Evolutionary conservation across 2,888 invertebrate species (phyloP), one percentile per base, ranked within the genome.

Genomic region (Molorchus minor): DNA sequence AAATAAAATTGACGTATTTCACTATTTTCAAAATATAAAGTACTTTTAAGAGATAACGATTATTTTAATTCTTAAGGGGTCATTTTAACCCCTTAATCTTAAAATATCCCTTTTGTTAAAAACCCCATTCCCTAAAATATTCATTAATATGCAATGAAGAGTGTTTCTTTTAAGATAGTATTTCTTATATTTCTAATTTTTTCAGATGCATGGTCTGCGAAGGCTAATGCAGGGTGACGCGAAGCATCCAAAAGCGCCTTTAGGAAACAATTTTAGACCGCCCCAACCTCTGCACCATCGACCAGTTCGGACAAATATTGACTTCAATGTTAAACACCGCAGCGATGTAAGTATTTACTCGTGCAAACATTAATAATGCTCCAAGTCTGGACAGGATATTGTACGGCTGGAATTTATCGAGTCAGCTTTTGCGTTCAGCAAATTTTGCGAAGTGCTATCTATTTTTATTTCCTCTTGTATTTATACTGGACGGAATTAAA

Each of bases 211-310:
- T 81, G 92, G 86, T 64, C 83, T 96, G 72, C 84, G 94, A 71
- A 87, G 91, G 72, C 84, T 95, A 80, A 93, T 93, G 92, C 94
- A 94, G 81, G 94, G 95, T 64, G 93, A 93, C 78, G 88, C 88
- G 73, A 88, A 89, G 75, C 91, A 92, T 80, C 92, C 93, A 40
- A 94, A 92, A 81, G 94, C 94, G 51, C 94, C 94, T 16, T 87
- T 98, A 79, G 95, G 94, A 72, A 95, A 96, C 85, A 98, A 98
- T 85, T 95, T 92, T 83, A 87, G 98, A 76, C 97, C 97, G 58
- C 91, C 94, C 45, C 95, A 96, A 82, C 92, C 94, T 53, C 86
- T 97, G 63, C 92, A 97, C 82, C 94, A 96, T 83, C 88, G 98
- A 72, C 92, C 96, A 56, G 90, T 98, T 69, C 86, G 98, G 81